phyloP scores from a whole-genome alignment of 2,797 vertebrate species.

The Simalia tracyae region DNA sequence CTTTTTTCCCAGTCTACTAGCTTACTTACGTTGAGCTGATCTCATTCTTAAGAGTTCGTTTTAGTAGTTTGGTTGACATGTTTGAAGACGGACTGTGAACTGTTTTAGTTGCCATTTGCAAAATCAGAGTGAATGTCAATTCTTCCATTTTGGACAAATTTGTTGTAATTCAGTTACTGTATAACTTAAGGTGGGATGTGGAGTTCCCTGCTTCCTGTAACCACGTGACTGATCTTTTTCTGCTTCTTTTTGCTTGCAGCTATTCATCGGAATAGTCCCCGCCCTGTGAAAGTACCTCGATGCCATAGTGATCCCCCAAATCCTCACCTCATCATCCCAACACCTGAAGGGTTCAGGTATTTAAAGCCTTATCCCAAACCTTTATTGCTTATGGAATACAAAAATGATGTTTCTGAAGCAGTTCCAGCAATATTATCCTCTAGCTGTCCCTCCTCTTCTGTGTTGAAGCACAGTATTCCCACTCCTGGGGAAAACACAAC shows the following conservation, averaged over 20 bases:
- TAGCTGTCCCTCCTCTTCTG: neutral
- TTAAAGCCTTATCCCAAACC: neutral
- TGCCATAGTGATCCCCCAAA: slow-evolving; percentile 98
- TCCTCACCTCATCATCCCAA: slow-evolving; percentile 92
- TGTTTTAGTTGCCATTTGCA: neutral
- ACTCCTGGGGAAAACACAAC: neutral
- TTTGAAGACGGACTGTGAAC: neutral
- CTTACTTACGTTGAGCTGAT: neutral
- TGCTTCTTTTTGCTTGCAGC: slow-evolving; percentile 69
- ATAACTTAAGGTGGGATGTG: neutral
- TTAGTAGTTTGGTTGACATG: neutral
- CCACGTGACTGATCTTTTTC: slow-evolving; percentile 17
- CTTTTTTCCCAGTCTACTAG: neutral
- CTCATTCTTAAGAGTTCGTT: neutral
- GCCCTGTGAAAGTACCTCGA: slow-evolving; percentile 94
- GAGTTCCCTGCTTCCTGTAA: neutral
- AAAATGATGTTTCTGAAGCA: neutral
- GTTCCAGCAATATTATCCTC: neutral
- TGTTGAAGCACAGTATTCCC: neutral
- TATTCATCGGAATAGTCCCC: slow-evolving; percentile 91
- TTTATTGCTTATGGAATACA: neutral
- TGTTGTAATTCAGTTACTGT: neutral
- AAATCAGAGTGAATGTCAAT: neutral
- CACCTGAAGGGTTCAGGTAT: slow-evolving; percentile 94
- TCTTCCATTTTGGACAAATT: neutral